Evolutionary conservation across 2,113 vertebrate genomes (phyloP).

Genomic region (Mesembrinibis cayennensis): DNA sequence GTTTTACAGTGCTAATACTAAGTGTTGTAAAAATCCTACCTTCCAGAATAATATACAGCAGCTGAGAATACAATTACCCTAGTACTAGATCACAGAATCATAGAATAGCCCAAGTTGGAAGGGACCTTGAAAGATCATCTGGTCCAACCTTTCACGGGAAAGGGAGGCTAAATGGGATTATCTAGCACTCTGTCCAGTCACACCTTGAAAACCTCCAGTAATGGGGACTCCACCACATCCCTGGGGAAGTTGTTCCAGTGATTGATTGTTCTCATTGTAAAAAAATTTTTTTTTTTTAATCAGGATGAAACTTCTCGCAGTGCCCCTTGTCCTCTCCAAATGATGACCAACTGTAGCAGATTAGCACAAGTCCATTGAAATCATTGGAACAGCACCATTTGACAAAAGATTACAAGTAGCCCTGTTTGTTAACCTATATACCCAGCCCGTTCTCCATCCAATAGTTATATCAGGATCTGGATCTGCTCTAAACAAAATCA

Average conservation of each 20-base stretch:
- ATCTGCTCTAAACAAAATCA: background rate
- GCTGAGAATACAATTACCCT: background rate
- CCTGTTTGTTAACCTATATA: background rate
- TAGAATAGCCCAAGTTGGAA: background rate
- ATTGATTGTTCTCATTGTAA: background rate
- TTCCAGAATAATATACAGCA: background rate
- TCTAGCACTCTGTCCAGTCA: background rate
- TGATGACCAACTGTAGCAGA: background rate
- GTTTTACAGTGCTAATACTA: background rate
- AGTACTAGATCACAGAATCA: background rate
- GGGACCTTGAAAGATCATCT: background rate
- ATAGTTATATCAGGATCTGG: background rate
- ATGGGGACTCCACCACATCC: background rate
- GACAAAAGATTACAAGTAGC: background rate
- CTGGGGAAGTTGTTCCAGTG: background rate
- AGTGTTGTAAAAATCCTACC: background rate
- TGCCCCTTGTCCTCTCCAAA: background rate
- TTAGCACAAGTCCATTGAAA: background rate
- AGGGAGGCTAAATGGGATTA: background rate
- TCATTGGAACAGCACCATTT: background rate
- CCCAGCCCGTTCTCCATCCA: fast-evolving
- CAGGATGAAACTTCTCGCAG: background rate
- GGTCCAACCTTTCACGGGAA: background rate
- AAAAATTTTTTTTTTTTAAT: background rate
- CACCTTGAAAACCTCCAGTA: background rate